phyloP scores from a whole-genome alignment of 1,140 invertebrate genomes.

The Bombus superbus region DNA sequence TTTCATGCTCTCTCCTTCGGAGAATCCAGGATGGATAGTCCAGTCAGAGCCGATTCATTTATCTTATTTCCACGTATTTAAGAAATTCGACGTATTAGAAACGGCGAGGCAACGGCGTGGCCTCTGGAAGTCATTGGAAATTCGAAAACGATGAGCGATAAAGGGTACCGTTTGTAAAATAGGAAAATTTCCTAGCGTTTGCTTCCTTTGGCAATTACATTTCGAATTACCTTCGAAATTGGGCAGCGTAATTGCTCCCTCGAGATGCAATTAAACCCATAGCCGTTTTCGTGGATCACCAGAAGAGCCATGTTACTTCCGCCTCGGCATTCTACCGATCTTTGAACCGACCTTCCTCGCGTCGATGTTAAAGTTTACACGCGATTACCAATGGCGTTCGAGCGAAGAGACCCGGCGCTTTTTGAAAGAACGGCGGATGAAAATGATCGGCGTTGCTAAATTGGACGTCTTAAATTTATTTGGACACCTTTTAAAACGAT shows the following conservation, averaged over 20 bases:
- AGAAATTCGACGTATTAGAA: neutral
- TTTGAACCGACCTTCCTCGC: slow-evolving; percentile 18
- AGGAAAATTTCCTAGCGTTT: slow-evolving; percentile 30
- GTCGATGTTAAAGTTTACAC: neutral
- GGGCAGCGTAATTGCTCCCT: slow-evolving; percentile 55
- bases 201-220: slow-evolving; percentile 62
- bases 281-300: slow-evolving; percentile 57
- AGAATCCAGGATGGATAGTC: neutral
- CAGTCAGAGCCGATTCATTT: neutral
- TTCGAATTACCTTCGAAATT: slow-evolving; percentile 61
- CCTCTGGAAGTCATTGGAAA: neutral
- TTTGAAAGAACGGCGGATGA: fast-evolving
- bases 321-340: slow-evolving; percentile 35
- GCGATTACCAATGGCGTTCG: neutral
- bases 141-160: neutral
- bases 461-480: neutral
- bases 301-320: slow-evolving; percentile 60
- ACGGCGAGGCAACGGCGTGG: no score
- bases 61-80: neutral
- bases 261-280: slow-evolving; percentile 68
- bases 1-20: neutral
- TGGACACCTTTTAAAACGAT: neutral
- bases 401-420: no score
- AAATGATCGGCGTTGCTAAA: neutral
- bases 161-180: neutral